These are phyloP conservation scores for Terebella lapidaria DNA, from an alignment of 2,888 invertebrate genomes.

Conservation along the genomic window DNA sequence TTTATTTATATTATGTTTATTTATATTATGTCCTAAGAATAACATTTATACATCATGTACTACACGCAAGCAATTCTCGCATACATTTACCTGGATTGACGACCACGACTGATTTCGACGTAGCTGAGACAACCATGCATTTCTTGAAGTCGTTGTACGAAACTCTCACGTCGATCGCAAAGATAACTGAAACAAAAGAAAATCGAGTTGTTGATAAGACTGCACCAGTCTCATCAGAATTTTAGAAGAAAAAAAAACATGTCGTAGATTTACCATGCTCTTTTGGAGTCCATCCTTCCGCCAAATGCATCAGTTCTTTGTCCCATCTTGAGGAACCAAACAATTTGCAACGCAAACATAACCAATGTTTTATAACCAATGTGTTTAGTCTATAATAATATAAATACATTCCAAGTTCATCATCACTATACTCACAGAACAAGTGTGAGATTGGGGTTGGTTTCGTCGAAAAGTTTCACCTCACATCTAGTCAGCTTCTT, in stretches of 20 bases:
- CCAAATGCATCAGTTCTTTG: constrained; percentile 32
- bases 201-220: background rate
- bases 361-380: too few relatives aligned
- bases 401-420: background rate
- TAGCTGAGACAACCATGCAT: constrained; percentile 43
- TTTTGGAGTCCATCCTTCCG: constrained; percentile 37
- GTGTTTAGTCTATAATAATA: too few relatives aligned
- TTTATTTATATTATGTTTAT: too few relatives aligned
- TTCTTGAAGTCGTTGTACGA: constrained; percentile 42
- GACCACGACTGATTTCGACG: constrained; percentile 45
- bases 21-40: too few relatives aligned
- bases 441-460: constrained; percentile 35
- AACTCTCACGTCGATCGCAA: constrained; percentile 44
- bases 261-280: constrained; percentile 45
- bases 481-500: constrained; percentile 43
- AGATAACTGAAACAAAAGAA: constrained; percentile 34
- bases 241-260: background rate
- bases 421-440: constrained; percentile 35
- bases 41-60: too few relatives aligned
- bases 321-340: constrained; percentile 39
- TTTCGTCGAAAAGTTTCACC: constrained; percentile 47
- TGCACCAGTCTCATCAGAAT: background rate
- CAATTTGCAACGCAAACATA: too few relatives aligned
- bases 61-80: too few relatives aligned
- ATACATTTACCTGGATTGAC: constrained; percentile 47